Conservation (phyloP, 2,888 invertebrate genomes). For the Habroteleia sp. region DNA sequence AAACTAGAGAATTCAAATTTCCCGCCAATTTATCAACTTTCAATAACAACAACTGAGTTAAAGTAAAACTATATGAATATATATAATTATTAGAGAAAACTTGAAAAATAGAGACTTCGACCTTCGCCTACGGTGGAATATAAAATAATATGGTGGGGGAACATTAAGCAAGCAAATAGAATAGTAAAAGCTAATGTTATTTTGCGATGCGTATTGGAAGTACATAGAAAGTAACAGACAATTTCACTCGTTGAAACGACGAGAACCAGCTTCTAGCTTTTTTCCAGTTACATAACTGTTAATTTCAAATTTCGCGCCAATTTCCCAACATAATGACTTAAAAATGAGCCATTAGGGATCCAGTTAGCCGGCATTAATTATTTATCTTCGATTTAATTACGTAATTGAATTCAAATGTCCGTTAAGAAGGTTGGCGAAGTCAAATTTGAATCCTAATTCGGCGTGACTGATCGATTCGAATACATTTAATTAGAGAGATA, state of each 20-base stretch:
- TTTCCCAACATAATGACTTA: constrained; percentile 12
- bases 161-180: no score
- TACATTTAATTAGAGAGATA: constrained; percentile 50
- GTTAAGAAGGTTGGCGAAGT: constrained; percentile 33
- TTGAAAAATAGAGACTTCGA: no score
- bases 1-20: no score
- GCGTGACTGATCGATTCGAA: constrained; percentile 51
- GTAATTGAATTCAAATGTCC: constrained; percentile 50
- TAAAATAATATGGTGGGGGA: no score
- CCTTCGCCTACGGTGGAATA: no score
- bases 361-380: constrained; percentile 24
- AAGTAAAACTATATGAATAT: no score
- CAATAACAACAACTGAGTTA: no score
- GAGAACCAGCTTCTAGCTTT: neutral
- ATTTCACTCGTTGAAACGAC: neutral
- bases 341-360: constrained; percentile 11
- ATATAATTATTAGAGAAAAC: no score
- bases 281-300: constrained; percentile 1
- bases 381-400: constrained; percentile 27
- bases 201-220: no score
- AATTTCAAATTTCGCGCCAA: constrained; percentile 16
- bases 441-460: constrained; percentile 56
- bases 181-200: no score
- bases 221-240: no score
- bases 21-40: no score